These are phyloP conservation scores for Alca torda DNA, from an alignment of 2,797 vertebrate species.

Conservation along the genomic window DNA sequence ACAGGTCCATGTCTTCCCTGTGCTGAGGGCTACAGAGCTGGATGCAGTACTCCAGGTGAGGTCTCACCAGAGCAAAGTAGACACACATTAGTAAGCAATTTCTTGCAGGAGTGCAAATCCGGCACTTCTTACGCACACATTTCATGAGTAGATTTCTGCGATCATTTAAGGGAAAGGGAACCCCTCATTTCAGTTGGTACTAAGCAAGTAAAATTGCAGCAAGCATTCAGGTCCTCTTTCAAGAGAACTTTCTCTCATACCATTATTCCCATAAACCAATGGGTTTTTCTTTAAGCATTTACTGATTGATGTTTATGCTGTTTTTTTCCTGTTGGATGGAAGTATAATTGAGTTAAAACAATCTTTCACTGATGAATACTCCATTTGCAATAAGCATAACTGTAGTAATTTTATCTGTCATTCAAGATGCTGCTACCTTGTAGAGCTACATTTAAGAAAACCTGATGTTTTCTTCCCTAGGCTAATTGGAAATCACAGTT, in stretches of 20 bases:
- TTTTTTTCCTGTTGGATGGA: not conserved
- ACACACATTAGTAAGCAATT: not conserved
- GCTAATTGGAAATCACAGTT: constrained; percentile 22
- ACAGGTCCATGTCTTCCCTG: not conserved
- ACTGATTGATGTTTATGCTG: not conserved
- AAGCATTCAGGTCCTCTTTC: not conserved
- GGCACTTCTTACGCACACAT: not conserved
- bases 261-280: not conserved
- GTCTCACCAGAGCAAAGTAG: not conserved
- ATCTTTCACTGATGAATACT: constrained; percentile 13
- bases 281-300: not conserved
- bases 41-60: not conserved
- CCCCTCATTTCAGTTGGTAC: not conserved
- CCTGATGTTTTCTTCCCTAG: not conserved
- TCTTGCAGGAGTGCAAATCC: not conserved
- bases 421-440: not conserved
- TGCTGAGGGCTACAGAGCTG: not conserved
- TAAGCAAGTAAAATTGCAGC: not conserved
- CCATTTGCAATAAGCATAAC: constrained; percentile 13
- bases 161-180: not conserved
- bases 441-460: not conserved
- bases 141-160: not conserved
- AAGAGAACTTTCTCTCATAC: not conserved
- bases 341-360: constrained; percentile 24
- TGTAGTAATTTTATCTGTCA: constrained; percentile 37